phyloP scores from a whole-genome alignment of 2,113 vertebrate species.

The Coryphaenoides rupestris region DNA sequence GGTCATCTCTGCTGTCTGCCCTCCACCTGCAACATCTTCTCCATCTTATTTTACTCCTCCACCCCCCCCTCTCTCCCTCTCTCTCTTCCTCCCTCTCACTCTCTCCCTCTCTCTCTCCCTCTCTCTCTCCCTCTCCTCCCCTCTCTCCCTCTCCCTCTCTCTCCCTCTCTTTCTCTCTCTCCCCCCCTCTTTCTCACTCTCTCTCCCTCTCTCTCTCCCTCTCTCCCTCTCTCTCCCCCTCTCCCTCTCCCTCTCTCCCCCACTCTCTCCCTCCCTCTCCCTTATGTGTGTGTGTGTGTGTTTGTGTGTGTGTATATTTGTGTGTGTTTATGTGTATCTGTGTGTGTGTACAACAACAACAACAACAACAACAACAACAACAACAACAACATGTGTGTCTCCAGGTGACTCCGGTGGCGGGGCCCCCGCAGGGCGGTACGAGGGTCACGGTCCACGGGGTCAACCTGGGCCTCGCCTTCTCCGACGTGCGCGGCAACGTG shows the following conservation, averaged over 20 bases:
- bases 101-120: slow-evolving; percentile 13
- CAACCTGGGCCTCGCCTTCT: slow-evolving; percentile 93
- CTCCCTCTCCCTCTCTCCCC: slow-evolving; percentile 7
- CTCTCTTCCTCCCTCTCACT: too few species aligned
- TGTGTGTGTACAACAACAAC: neutral
- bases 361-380: too few species aligned
- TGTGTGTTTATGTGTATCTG: neutral
- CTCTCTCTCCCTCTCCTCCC: neutral
- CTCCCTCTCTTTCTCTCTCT: neutral
- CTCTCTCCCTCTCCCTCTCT: neutral
- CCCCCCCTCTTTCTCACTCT: neutral
- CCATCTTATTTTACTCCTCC: slow-evolving; percentile 1
- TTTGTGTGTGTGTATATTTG: too few species aligned
- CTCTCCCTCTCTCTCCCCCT: slow-evolving; percentile 9
- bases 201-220: slow-evolving; percentile 11
- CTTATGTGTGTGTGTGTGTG: too few species aligned
- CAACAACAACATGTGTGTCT: neutral
- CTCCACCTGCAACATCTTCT: too few species aligned
- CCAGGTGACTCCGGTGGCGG: slow-evolving; percentile 91
- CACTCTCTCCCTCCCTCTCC: slow-evolving; percentile 10
- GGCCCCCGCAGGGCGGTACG: slow-evolving; percentile 93
- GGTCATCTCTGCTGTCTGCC: neutral
- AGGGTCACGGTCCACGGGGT: slow-evolving; percentile 91
- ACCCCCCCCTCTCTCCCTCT: slow-evolving; percentile 23
- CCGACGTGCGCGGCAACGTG: slow-evolving; percentile 88